phyloP scores from a whole-genome alignment of 1,140 invertebrate genomes.

The Eupristina koningsbergeri region DNA sequence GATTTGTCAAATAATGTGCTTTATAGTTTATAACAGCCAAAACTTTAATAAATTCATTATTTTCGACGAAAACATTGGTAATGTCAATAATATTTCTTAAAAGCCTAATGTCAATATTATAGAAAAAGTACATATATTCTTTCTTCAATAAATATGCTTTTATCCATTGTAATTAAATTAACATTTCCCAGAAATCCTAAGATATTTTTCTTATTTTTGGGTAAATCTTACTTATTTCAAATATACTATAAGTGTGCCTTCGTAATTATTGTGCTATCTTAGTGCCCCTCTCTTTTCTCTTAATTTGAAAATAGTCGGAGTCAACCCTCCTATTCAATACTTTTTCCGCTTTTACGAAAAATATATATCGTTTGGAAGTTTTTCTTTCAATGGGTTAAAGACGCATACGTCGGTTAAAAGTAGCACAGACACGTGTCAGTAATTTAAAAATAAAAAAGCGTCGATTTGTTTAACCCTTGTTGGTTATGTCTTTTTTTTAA shows the following conservation, averaged over 20 bases:
- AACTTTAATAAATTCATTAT: too few relatives aligned
- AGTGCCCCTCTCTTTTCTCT: not conserved
- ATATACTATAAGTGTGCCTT: not conserved
- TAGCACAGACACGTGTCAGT: constrained; percentile 35
- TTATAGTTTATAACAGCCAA: too few relatives aligned
- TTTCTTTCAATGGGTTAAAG: constrained; percentile 38
- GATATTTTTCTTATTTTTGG: constrained; percentile 15
- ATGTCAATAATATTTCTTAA: not conserved
- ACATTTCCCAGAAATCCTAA: not conserved
- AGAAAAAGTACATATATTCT: not conserved
- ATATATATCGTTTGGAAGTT: not conserved
- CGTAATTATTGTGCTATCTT: not conserved
- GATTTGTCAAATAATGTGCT: too few relatives aligned
- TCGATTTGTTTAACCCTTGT: constrained; percentile 28
- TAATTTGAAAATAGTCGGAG: constrained; percentile 45
- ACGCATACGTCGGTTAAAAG: constrained; percentile 36
- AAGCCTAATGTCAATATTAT: not conserved
- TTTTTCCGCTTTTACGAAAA: constrained; percentile 39
- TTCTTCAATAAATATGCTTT: not conserved
- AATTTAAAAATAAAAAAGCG: constrained; percentile 45
- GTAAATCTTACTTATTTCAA: constrained; percentile 20
- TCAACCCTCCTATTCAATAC: not conserved
- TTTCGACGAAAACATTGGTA: not conserved
- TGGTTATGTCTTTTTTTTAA: constrained; percentile 5
- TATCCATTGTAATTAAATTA: not conserved